Evolutionary conservation across 2,888 invertebrate species (phyloP).

Genomic region (Heliconius aoede): DNA sequence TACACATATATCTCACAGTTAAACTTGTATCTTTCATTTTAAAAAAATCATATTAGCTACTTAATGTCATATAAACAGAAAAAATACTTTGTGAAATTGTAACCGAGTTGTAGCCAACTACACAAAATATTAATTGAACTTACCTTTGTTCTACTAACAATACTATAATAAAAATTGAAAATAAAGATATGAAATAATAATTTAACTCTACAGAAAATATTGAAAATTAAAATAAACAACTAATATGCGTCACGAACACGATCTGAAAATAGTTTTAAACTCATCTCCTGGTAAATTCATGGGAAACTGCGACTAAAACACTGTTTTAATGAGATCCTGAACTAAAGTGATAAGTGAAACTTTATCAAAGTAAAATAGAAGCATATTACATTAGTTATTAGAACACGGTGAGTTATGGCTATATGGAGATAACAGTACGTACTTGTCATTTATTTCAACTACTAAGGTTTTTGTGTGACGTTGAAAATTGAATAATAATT

Average conservation of each 20-base stretch:
- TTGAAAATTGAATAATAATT: background rate
- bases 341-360: conserved; percentile 19
- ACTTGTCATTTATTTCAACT: background rate
- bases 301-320: conserved; percentile 4
- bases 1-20: too few species aligned
- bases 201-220: too few species aligned
- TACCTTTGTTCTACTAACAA: too few species aligned
- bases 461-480: background rate
- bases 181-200: too few species aligned
- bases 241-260: background rate
- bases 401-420: background rate
- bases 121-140: too few species aligned
- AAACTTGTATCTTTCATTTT: too few species aligned
- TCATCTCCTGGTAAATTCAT: conserved; percentile 8
- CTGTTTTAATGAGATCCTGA: conserved; percentile 25
- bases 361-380: conserved; percentile 19
- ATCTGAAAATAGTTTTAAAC: conserved; percentile 15
- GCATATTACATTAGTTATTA: conserved; percentile 24
- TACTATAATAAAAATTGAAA: too few species aligned
- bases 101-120: too few species aligned
- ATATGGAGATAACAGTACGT: background rate
- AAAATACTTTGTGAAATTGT: too few species aligned
- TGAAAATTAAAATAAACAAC: too few species aligned
- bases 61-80: too few species aligned
- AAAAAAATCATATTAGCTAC: too few species aligned